phyloP scores from a whole-genome alignment of 2,888 invertebrate genomes.

The Hypena proboscidalis region DNA sequence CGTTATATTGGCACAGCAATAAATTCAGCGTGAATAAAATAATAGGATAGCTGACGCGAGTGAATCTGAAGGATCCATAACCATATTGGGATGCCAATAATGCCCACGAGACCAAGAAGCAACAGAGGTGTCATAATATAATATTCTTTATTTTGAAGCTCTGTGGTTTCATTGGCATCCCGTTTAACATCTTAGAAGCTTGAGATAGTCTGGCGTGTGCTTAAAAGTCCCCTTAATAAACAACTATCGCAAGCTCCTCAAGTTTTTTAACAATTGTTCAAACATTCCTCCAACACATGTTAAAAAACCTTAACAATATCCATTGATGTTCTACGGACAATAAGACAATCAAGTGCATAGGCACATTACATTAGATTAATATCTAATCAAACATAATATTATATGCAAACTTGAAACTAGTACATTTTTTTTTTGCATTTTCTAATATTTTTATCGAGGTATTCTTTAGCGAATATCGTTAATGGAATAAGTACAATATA shows the following conservation, averaged over 20 bases:
- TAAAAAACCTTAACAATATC: conserved; percentile 54
- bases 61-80: conserved; percentile 26
- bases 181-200: conserved; percentile 44
- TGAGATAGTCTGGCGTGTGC: conserved; percentile 49
- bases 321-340: conserved; percentile 63
- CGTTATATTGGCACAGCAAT: conserved; percentile 21
- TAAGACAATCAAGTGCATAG: conserved; percentile 68
- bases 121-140: conserved; percentile 17
- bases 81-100: conserved; percentile 42
- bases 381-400: conserved; percentile 80
- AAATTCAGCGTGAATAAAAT: conserved; percentile 19
- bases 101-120: conserved; percentile 26
- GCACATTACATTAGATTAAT: conserved; percentile 80
- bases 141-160: conserved; percentile 10
- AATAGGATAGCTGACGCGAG: conserved; percentile 32
- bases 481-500: conserved; percentile 84
- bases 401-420: conserved; percentile 75
- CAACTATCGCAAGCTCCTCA: conserved; percentile 53
- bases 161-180: conserved; percentile 47
- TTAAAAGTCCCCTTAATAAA: conserved; percentile 51
- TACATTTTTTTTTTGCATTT: conserved; percentile 71
- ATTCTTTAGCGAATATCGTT: conserved; percentile 81
- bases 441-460: conserved; percentile 66
- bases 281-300: conserved; percentile 43
- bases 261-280: conserved; percentile 50